A percentile compares a stretch with the other conserved stretches of the same genome.
Conservation (phyloP, 2,113 vertebrate genomes). For the Elachura formosa region DNA sequence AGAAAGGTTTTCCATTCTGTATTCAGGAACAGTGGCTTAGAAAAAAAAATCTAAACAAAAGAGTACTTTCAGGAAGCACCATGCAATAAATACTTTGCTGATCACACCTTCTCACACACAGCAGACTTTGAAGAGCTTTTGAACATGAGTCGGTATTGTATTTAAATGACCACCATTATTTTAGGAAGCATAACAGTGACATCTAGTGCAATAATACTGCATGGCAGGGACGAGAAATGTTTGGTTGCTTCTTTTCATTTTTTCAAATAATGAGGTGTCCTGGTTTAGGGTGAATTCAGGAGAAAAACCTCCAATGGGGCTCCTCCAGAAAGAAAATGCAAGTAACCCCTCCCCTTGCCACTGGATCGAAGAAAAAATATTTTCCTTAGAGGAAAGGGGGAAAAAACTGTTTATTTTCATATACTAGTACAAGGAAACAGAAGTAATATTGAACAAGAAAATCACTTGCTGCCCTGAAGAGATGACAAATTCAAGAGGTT, state of each 20-base stretch:
- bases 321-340: too few species aligned
- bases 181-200: constrained; percentile 50
- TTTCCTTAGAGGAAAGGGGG: too few species aligned
- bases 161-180: not conserved
- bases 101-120: not conserved
- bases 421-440: too few species aligned
- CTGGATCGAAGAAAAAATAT: too few species aligned
- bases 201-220: constrained; percentile 18
- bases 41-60: not conserved
- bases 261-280: not conserved
- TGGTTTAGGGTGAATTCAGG: too few species aligned
- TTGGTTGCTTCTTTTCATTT: not conserved
- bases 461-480: too few species aligned
- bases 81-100: not conserved
- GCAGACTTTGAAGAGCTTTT: not conserved
- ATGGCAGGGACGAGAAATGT: not conserved
- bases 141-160: not conserved
- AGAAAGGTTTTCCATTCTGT: not conserved
- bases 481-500: too few species aligned
- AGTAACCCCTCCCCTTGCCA: too few species aligned
- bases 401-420: too few species aligned
- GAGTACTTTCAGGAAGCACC: not conserved
- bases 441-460: too few species aligned
- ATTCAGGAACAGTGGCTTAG: not conserved
- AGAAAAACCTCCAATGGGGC: too few species aligned